Evolutionary conservation across 2,113 vertebrate genomes (phyloP).

Genomic region (Pimephales promelas): DNA sequence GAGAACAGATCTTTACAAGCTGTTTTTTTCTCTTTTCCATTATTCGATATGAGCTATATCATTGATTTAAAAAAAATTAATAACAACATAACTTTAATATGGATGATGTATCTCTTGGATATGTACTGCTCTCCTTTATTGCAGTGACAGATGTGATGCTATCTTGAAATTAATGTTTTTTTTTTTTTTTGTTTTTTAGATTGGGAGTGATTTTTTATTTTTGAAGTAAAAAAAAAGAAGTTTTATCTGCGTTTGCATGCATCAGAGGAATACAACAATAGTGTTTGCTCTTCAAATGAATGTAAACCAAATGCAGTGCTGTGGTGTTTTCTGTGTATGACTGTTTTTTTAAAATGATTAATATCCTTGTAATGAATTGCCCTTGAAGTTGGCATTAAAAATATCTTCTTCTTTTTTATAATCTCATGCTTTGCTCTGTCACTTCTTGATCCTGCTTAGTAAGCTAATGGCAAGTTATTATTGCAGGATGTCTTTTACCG

Average conservation of each 20-base stretch:
- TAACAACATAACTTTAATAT: neutral
- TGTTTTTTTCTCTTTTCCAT: neutral
- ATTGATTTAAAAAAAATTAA: neutral
- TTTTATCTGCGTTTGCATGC: neutral
- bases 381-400: neutral
- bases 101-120: neutral
- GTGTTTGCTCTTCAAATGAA: neutral
- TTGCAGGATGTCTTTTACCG: neutral
- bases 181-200: neutral
- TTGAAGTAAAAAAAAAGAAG: neutral
- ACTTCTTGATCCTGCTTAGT: constrained; percentile 1
- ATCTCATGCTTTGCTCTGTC: neutral
- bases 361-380: neutral
- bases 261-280: neutral
- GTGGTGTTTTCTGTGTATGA: neutral
- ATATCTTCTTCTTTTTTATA: neutral
- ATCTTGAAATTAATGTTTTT: neutral
- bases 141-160: neutral
- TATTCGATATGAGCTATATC: neutral
- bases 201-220: neutral
- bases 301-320: neutral
- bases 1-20: neutral
- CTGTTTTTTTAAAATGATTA: neutral
- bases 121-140: neutral
- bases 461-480: constrained; percentile 6